Conservation (phyloP, 2,797 vertebrate genomes). For the Eulemur albifrons region DNA sequence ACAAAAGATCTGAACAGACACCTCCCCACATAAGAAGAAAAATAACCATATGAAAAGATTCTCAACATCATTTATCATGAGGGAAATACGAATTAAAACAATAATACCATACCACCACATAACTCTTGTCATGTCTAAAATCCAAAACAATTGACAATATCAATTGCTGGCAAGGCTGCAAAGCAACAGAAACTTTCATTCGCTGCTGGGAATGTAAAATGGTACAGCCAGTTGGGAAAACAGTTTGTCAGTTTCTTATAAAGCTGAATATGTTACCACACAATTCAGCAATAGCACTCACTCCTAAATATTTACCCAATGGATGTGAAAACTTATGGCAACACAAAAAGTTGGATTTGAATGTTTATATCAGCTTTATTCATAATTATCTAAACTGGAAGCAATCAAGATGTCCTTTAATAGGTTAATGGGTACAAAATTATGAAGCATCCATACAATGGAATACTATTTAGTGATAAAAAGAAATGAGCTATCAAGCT, state of each 20-base stretch:
- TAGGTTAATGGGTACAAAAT: background rate
- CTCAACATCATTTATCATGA: background rate
- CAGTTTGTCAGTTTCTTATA: background rate
- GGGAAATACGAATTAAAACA: constrained; percentile 27
- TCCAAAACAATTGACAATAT: background rate
- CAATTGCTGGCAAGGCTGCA: background rate
- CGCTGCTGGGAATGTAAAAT: background rate
- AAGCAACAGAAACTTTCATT: background rate
- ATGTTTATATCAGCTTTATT: background rate
- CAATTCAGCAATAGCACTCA: background rate
- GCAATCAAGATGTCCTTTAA: background rate
- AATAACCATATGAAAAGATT: background rate
- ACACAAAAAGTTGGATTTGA: background rate
- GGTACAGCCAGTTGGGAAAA: background rate
- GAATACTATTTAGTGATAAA: background rate
- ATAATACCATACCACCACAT: background rate
- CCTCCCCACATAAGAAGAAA: background rate
- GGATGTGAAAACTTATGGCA: background rate
- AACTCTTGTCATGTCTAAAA: background rate
- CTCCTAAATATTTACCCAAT: background rate
- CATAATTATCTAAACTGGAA: background rate
- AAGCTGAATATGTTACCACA: background rate
- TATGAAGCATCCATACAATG: background rate
- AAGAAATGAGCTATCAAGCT: background rate
- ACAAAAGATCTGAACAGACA: background rate